Percentiles rank a stretch among this genome's conserved stretches.
These are phyloP conservation scores for Oscarella lobularis DNA, from an alignment of 37 sponge, comb jelly and placozoan genomes.

Conservation along the genomic window DNA sequence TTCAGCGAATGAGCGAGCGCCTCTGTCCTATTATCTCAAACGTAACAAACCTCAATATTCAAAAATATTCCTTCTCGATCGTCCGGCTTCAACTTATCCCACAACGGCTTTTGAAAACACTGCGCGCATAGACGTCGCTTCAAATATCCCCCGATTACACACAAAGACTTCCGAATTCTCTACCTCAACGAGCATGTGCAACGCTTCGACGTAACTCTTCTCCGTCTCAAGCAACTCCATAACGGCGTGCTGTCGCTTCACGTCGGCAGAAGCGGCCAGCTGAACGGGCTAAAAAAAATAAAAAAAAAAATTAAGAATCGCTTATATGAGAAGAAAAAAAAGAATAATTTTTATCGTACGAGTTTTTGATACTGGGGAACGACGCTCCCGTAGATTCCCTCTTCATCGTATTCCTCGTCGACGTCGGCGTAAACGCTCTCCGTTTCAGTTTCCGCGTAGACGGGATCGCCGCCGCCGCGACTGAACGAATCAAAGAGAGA, in stretches of 20 bases:
- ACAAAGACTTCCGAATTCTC: too few relatives aligned
- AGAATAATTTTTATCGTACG: neutral
- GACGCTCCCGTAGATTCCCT: conserved; percentile 14
- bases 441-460: too few relatives aligned
- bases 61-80: neutral
- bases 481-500: too few relatives aligned
- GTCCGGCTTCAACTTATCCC: too few relatives aligned
- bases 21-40: too few relatives aligned
- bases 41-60: conserved; percentile 1
- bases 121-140: too few relatives aligned
- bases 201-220: conserved; percentile 37
- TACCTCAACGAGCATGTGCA: conserved; percentile 32
- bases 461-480: too few relatives aligned
- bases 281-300: neutral
- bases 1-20: too few relatives aligned
- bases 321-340: neutral
- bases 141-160: too few relatives aligned
- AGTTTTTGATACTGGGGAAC: neutral
- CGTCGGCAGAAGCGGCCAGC: conserved; percentile 15
- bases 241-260: conserved; percentile 29
- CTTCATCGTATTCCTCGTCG: conserved; percentile 3
- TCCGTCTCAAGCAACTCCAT: conserved; percentile 64
- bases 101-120: too few relatives aligned
- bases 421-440: neutral
- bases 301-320: neutral